Evolutionary conservation across 2,113 vertebrate species (phyloP).

Genomic region (Mesembrinibis cayennensis): DNA sequence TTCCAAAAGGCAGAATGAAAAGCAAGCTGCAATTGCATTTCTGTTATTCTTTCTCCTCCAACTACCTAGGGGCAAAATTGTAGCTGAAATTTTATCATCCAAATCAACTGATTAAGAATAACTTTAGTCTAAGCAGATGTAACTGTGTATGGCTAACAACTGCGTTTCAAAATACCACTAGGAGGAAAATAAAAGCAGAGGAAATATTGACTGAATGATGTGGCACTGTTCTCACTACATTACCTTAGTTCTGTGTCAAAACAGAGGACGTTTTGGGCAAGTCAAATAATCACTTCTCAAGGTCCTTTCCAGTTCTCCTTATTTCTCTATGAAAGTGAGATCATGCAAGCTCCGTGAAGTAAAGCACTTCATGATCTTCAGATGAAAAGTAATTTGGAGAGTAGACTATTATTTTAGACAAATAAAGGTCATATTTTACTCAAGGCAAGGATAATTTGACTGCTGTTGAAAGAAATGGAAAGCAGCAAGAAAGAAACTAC

Average conservation of each 20-base stretch:
- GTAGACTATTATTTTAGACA: background rate
- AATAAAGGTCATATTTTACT: constrained; percentile 1
- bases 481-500: background rate
- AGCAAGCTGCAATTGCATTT: background rate
- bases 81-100: background rate
- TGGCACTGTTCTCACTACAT: background rate
- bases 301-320: background rate
- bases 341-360: background rate
- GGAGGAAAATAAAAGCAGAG: background rate
- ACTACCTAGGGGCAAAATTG: background rate
- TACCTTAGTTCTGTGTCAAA: background rate
- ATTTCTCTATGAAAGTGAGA: background rate
- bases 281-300: background rate
- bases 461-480: background rate
- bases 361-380: background rate
- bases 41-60: background rate
- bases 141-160: background rate
- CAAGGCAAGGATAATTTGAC: background rate
- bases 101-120: background rate
- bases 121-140: background rate
- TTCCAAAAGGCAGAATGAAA: background rate
- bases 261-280: background rate
- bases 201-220: background rate
- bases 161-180: background rate
- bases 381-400: background rate